Conservation (phyloP, 2,113 vertebrate species). For the Carassius gibelio region DNA sequence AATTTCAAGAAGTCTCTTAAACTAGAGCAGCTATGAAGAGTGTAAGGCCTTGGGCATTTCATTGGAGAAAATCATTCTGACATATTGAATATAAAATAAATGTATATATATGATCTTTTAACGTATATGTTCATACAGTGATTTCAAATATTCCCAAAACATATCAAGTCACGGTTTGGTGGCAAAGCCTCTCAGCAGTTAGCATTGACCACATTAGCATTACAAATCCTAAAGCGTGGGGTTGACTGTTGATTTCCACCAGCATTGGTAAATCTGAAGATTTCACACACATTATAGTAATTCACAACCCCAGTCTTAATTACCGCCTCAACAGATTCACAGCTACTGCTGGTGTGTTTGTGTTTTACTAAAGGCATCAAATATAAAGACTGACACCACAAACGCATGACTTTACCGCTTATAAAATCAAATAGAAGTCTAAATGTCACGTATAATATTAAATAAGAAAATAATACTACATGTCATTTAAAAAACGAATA, state of each 20-base stretch:
- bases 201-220: not conserved
- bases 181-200: not conserved
- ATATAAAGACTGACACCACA: not conserved
- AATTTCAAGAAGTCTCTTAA: not conserved
- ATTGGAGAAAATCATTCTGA: not conserved
- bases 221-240: not conserved
- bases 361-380: not conserved
- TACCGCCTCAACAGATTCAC: not conserved
- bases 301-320: not conserved
- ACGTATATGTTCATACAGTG: too few species aligned
- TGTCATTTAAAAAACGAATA: not conserved
- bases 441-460: not conserved
- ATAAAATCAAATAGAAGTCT: not conserved
- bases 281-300: not conserved
- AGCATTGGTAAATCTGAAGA: conserved; percentile 13
- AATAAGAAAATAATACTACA: not conserved
- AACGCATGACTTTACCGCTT: not conserved
- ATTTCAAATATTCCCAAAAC: too few species aligned
- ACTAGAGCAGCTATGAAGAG: not conserved
- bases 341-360: not conserved
- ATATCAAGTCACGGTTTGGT: not conserved
- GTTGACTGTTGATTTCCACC: conserved; percentile 35
- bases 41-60: not conserved
- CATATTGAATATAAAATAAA: not conserved
- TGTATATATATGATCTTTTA: too few species aligned